phyloP scores from a whole-genome alignment of 2,888 invertebrate species.

The Blastobasis adustella region DNA sequence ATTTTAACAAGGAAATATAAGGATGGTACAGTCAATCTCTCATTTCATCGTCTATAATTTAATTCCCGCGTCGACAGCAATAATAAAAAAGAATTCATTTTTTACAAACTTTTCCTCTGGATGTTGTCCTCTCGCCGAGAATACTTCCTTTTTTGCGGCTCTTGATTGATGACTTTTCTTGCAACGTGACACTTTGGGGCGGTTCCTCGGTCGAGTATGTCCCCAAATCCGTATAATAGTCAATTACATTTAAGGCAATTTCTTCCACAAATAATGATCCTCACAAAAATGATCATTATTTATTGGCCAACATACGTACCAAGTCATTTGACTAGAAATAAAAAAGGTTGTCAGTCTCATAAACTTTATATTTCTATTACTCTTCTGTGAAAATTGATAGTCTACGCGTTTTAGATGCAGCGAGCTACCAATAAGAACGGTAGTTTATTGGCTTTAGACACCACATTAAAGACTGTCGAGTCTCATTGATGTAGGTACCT shows the following conservation, averaged over 20 bases:
- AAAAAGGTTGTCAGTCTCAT: too few species aligned
- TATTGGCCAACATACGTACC: not conserved
- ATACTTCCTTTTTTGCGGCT: slow-evolving; percentile 46
- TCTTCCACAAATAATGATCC: slow-evolving; percentile 7
- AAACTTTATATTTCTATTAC: too few species aligned
- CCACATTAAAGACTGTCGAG: too few species aligned
- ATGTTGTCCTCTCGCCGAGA: slow-evolving; percentile 41
- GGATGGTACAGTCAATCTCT: not conserved
- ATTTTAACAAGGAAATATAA: not conserved
- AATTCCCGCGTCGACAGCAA: slow-evolving; percentile 38
- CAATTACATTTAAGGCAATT: slow-evolving; percentile 38
- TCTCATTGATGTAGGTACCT: too few species aligned
- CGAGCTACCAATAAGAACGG: too few species aligned
- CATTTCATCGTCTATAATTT: slow-evolving; percentile 29
- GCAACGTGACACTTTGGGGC: slow-evolving; percentile 43
- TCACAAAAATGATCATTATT: not conserved
- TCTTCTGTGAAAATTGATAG: too few species aligned
- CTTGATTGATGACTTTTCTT: slow-evolving; percentile 63
- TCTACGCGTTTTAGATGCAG: too few species aligned
- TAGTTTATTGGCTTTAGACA: too few species aligned
- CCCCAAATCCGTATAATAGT: slow-evolving; percentile 41
- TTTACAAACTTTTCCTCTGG: slow-evolving; percentile 40
- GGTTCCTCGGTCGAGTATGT: slow-evolving; percentile 32
- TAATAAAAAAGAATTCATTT: slow-evolving; percentile 33
- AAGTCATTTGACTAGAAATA: too few species aligned